Evolutionary conservation across 2,888 invertebrate genomes (phyloP).

Genomic region (Ptilodon capucinus): DNA sequence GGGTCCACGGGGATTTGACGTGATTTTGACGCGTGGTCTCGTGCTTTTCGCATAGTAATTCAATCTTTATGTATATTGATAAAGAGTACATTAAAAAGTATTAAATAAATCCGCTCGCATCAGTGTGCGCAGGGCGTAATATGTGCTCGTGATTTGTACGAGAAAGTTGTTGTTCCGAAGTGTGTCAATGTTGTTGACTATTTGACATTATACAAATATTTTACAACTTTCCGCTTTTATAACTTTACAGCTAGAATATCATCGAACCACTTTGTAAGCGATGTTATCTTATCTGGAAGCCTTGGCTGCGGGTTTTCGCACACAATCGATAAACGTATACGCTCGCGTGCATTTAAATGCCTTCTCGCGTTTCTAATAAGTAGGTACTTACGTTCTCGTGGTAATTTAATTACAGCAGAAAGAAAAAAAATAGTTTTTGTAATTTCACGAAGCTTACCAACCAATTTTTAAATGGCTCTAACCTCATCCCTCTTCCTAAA

Average conservation of each 20-base stretch:
- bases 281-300: slow-evolving; percentile 12
- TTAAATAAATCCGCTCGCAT: too few species aligned
- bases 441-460: too few species aligned
- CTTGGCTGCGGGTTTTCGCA: slow-evolving; percentile 1
- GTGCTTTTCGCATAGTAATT: too few species aligned
- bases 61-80: too few species aligned
- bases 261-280: neutral
- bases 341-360: neutral
- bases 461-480: too few species aligned
- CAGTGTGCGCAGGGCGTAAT: too few species aligned
- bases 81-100: too few species aligned
- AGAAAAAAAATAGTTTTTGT: too few species aligned
- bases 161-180: slow-evolving; percentile 50
- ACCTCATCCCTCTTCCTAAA: too few species aligned
- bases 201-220: slow-evolving; percentile 10
- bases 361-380: slow-evolving; percentile 1
- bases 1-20: too few species aligned
- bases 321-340: slow-evolving; percentile 6
- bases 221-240: neutral
- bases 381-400: neutral
- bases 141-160: slow-evolving; percentile 37
- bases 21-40: too few species aligned
- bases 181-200: slow-evolving; percentile 34
- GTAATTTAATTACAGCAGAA: neutral
- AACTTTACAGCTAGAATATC: neutral